Evolutionary conservation across 2,113 vertebrate genomes (phyloP).

Genomic region (Rhodinocichla rosea): DNA sequence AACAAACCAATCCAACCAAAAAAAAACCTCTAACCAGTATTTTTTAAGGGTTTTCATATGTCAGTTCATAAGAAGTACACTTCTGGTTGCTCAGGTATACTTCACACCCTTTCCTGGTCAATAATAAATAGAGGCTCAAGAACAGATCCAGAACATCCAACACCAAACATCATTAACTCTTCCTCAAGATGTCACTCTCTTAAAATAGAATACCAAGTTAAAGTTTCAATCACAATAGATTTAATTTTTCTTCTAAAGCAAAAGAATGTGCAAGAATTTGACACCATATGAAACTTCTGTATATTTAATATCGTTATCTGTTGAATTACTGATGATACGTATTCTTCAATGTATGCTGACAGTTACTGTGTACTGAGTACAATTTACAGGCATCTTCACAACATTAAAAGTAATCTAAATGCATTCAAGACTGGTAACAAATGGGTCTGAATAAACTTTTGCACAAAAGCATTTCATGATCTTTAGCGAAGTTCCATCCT

Average conservation of each 20-base stretch:
- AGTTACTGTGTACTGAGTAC: slow-evolving; percentile 25
- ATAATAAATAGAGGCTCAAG: neutral
- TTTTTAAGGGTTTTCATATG: neutral
- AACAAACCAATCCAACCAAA: neutral
- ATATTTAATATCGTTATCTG: neutral
- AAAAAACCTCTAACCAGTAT: neutral
- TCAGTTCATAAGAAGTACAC: neutral
- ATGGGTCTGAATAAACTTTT: slow-evolving; percentile 20
- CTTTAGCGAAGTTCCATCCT: slow-evolving; percentile 30
- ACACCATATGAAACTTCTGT: neutral
- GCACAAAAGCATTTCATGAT: neutral
- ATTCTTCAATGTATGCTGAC: neutral
- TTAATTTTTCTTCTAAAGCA: slow-evolving; percentile 4
- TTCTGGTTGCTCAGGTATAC: neutral
- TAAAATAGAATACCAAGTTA: neutral
- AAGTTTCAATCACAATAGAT: neutral
- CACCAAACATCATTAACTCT: neutral
- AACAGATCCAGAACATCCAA: neutral
- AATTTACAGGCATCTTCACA: slow-evolving; percentile 51
- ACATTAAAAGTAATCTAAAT: slow-evolving; percentile 62
- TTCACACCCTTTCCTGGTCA: neutral
- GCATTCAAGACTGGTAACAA: slow-evolving; percentile 52
- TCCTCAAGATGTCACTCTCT: neutral
- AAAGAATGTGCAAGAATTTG: neutral
- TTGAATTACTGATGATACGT: neutral